Percentiles rank a stretch among this genome's conserved stretches.
These are phyloP conservation scores for Pseudonaja textilis DNA, from an alignment of 2,113 vertebrate species.

Conservation along the genomic window DNA sequence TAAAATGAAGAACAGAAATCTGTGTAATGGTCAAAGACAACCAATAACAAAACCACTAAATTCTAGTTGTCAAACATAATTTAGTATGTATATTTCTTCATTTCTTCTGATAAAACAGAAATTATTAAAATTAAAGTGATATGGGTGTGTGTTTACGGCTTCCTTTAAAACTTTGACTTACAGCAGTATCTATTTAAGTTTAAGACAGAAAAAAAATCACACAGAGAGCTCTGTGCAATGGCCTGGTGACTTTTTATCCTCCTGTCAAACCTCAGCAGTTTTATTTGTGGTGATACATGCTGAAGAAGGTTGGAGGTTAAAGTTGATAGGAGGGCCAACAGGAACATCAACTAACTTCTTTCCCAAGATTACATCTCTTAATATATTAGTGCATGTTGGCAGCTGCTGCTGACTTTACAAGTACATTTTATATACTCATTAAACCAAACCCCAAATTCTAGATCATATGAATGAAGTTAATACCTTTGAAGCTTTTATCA, in stretches of 20 bases:
- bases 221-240: conserved; percentile 72
- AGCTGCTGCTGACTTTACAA: conserved; percentile 71
- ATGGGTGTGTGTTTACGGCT: conserved; percentile 79
- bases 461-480: conserved; percentile 67
- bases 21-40: conserved; percentile 92
- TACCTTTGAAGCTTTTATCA: conserved; percentile 60
- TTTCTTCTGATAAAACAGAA: conserved; percentile 79
- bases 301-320: conserved; percentile 86
- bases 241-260: conserved; percentile 80
- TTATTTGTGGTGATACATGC: conserved; percentile 86
- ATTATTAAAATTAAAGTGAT: conserved; percentile 86
- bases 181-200: conserved; percentile 66
- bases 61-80: conserved; percentile 98
- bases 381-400: conserved; percentile 75
- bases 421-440: conserved; percentile 68
- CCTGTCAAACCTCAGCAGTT: conserved; percentile 79
- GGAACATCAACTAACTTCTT: conserved; percentile 82
- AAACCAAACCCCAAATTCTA: conserved; percentile 73
- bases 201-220: conserved; percentile 74
- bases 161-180: conserved; percentile 73
- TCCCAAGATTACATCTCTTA: conserved; percentile 85
- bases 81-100: conserved; percentile 85
- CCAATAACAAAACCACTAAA: conserved; percentile 88
- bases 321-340: conserved; percentile 89
- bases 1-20: conserved; percentile 90